Percentiles rank a stretch among this genome's conserved stretches.
These are phyloP conservation scores for Rhagoletis zephyria DNA, from an alignment of 1,140 invertebrate genomes.

Conservation along the genomic window DNA sequence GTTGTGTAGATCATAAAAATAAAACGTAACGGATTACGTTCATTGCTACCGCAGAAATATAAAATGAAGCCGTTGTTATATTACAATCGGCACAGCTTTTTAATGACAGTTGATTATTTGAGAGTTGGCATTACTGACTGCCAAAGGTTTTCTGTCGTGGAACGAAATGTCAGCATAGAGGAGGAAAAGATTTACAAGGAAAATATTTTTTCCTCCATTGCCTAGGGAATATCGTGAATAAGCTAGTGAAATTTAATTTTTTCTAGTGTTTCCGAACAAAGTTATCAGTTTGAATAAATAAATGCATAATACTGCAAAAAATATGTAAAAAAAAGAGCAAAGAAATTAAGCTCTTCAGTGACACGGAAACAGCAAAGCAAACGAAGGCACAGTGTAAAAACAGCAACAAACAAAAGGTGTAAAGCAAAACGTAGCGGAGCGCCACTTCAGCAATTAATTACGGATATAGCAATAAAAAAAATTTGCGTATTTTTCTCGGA, in stretches of 20 bases:
- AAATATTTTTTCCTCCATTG: slow-evolving; percentile 36
- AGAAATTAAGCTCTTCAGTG: slow-evolving; percentile 10
- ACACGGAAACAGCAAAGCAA: slow-evolving; percentile 9
- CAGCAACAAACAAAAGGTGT: slow-evolving; percentile 39
- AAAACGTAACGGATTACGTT: too few relatives aligned
- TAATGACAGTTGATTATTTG: neutral
- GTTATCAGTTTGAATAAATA: neutral
- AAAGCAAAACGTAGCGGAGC: slow-evolving; percentile 29
- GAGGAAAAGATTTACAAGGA: slow-evolving; percentile 21
- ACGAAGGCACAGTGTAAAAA: slow-evolving; percentile 19
- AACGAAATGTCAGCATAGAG: slow-evolving; percentile 41
- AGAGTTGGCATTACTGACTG: slow-evolving; percentile 8
- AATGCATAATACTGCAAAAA: neutral
- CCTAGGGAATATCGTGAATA: neutral
- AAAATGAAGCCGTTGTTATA: neutral
- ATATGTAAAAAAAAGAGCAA: neutral
- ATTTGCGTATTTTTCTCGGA: slow-evolving; percentile 21
- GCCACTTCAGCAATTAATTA: slow-evolving; percentile 33
- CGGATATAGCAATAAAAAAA: neutral
- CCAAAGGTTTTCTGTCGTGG: slow-evolving; percentile 26
- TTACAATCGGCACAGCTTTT: neutral
- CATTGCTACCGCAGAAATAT: neutral
- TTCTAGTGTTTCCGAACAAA: neutral
- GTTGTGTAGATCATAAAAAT: too few relatives aligned
- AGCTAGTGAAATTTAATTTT: slow-evolving; percentile 4